Conservation (phyloP, 2,113 vertebrate species). For the Loxodonta africana region DNA sequence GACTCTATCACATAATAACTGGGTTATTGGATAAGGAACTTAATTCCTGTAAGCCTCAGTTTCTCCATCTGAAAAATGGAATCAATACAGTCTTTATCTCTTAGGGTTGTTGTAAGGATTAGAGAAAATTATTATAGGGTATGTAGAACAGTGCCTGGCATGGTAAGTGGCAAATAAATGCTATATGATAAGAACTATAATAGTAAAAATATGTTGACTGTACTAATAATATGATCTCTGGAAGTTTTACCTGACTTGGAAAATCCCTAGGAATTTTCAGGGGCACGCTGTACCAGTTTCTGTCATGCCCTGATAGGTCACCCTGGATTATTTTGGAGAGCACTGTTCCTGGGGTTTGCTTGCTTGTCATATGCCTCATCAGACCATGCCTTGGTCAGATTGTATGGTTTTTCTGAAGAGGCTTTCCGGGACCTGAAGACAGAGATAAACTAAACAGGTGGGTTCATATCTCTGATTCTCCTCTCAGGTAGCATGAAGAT, state of each 20-base stretch:
- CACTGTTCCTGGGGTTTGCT: neutral
- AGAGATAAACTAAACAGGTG: neutral
- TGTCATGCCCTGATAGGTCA: neutral
- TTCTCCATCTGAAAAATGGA: slow-evolving; percentile 17
- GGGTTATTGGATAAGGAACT: neutral
- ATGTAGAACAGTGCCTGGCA: neutral
- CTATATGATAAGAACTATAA: neutral
- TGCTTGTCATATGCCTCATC: neutral
- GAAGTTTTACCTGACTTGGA: neutral
- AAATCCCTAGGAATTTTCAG: neutral
- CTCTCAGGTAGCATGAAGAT: slow-evolving; percentile 59
- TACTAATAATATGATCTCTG: neutral
- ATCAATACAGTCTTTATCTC: neutral
- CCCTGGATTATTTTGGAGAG: neutral
- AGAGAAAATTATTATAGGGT: neutral
- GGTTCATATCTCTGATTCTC: slow-evolving; percentile 37
- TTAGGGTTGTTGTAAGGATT: neutral
- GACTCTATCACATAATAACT: neutral
- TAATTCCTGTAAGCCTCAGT: neutral
- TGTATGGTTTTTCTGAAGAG: neutral
- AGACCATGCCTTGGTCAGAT: neutral
- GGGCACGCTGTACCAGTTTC: neutral
- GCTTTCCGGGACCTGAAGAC: neutral
- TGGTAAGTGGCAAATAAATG: slow-evolving; percentile 35
- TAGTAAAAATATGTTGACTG: neutral